Base-by-base conservation (phyloP, 2,888 invertebrate species). In the Acleris emargana region DNA sequence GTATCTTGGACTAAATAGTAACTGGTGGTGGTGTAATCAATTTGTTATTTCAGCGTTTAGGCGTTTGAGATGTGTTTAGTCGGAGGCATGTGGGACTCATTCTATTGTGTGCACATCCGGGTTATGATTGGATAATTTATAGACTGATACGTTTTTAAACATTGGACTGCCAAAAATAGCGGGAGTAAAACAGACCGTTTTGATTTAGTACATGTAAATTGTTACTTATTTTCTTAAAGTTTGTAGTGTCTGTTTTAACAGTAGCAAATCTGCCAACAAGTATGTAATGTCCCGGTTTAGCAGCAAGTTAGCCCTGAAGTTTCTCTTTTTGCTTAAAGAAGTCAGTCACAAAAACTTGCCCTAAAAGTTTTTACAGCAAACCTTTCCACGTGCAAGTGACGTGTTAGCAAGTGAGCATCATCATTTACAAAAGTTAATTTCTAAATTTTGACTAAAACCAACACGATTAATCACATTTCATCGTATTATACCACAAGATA, bases 81-180 rank as follows among this genome's bases (percentile, higher is more conserved):
- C 84, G 81, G 82, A 86, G 87, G 88, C 91, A 91, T 91, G 89
- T 91, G 91, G 91, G 91, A 91, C 91, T 91, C 89, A 91, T 90
- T 89, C 86, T 86, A 90, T 91, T 91, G 91, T 89, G 81, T 87
- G 81, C 75, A 86, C 88, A 87, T 91, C 91, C 91, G 88, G 88
- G 85, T 86, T 88, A 85, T 86, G 84, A 89, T 87, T 88, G 80
- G 81, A 77, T 77, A 81, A 82, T 81, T 82, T 86, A 84, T 81
- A 81, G 77, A 77, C 72, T 73, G 71, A 80, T 69, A 68, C 55
- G n/a, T 59, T 58, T 55, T 61, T 61, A 49, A 62, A 58, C 50
- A 57, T 22, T 55, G n/a, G 9, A 38, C 50, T 66, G 53, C 59
- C 20, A 43, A 53, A 54, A 64, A 25, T 53, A 58, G 28, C 32